Conservation (phyloP, 2,113 vertebrate genomes). For the Plecotus auritus region DNA sequence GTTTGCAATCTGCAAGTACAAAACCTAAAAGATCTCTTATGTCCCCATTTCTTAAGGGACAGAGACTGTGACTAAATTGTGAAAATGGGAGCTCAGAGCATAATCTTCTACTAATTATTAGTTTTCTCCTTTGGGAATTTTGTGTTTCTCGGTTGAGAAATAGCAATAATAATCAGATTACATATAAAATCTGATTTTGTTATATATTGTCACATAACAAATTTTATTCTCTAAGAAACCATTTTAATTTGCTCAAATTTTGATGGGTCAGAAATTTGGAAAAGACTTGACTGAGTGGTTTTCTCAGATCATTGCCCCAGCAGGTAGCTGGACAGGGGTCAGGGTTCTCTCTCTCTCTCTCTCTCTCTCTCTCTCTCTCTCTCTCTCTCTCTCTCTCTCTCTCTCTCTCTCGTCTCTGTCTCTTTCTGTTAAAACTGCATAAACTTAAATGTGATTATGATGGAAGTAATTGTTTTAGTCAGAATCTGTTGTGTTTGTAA, state of each 20-base stretch:
- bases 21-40: neutral
- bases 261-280: neutral
- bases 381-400: too few relatives aligned
- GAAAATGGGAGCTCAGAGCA: neutral
- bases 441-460: neutral
- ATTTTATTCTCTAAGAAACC: neutral
- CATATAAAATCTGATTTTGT: neutral
- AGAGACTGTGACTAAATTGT: neutral
- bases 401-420: too few relatives aligned
- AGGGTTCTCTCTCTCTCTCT: neutral
- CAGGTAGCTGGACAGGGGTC: too few relatives aligned
- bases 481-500: neutral
- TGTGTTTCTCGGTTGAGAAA: neutral
- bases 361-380: neutral
- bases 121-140: neutral
- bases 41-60: neutral
- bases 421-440: neutral
- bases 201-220: neutral
- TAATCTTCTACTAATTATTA: neutral
- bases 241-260: neutral
- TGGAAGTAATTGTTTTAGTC: neutral
- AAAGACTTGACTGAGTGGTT: neutral
- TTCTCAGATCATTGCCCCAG: neutral
- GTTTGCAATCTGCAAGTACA: neutral
- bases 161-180: neutral